Evolutionary conservation across 2,113 vertebrate genomes (phyloP), one percentile per base, ranked within the genome.

Genomic region (Murina feae): DNA sequence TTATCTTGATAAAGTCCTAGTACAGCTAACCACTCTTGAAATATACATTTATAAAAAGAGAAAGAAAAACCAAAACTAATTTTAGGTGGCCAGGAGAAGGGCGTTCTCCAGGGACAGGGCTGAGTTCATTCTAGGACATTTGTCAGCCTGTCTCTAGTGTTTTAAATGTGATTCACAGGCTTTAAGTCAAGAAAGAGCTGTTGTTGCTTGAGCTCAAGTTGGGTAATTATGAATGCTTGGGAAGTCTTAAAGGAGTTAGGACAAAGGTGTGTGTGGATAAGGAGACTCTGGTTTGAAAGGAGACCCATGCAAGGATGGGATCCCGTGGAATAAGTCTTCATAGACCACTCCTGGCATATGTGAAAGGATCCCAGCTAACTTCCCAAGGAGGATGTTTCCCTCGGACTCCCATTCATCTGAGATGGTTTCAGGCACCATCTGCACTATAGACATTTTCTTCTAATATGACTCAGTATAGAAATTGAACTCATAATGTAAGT

Each of bases 71-170:
- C 68, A 14, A 95, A 96, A 94, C 93, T 97, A 97, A 96, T 96
- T 96, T 97, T 95, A 96, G 87, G 87, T 97, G 93, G 95, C 92
- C 88, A 60, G 80, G 92, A 96, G 86, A 95, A 95, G 55, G 71
- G 39, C 3, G 1, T 93, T 94, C 94, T 80, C 93, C 55, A 60
- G 93, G 93, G 91, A 94, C 10, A 13, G 5, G 18, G 51, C 68
- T 82, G 90, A 97, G 95, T 96, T 97, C 95, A 97, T 93, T 95
- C 78, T 39, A 96, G 97, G 96, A 92, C 92, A 79, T 86, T 47
- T 6, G 72, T 65, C 58, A 90, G 90, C 2, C 95, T 53, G 49
- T 42, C 74, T 88, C 75, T 71, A 76, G 21, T 89, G 90, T 95
- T 86, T 76, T 65, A 82, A 91, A 30, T 49, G 30, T 35, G 68